Percentiles rank a stretch among this genome's conserved stretches.
These are phyloP conservation scores for Oenanthe oenanthe DNA, from an alignment of 2,113 vertebrate genomes.

Conservation along the genomic window DNA sequence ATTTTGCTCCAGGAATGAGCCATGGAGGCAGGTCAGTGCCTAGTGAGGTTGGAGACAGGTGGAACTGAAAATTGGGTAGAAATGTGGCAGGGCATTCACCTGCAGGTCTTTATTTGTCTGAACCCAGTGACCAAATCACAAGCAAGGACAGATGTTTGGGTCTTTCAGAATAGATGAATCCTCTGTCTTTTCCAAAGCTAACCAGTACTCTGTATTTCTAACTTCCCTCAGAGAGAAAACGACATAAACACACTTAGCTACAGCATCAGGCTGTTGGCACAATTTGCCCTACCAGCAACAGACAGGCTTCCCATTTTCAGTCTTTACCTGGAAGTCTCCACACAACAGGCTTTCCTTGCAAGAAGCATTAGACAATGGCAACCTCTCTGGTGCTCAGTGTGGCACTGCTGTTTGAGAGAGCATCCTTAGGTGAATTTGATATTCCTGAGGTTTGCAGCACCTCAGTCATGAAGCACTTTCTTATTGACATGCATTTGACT, in stretches of 20 bases:
- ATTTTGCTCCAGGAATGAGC: background rate
- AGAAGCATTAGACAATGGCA: background rate
- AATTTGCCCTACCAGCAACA: background rate
- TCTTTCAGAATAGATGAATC: background rate
- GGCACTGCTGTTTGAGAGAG: background rate
- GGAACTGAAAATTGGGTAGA: background rate
- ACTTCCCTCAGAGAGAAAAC: background rate
- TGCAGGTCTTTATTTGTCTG: background rate
- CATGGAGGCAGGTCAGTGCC: background rate
- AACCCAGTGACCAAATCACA: background rate
- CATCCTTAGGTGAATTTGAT: background rate
- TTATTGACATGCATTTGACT: background rate
- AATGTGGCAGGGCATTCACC: background rate
- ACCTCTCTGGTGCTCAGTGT: background rate
- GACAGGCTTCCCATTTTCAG: background rate
- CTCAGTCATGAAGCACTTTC: background rate
- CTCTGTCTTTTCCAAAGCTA: background rate
- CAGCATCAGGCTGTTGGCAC: background rate
- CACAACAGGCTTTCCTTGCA: background rate
- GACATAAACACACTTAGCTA: background rate
- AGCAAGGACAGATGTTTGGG: rapidly evolving
- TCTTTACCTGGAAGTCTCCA: background rate
- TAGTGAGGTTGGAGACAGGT: rapidly evolving
- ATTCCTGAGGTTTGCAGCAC: background rate
- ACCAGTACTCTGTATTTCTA: background rate